Evolutionary conservation across 2,113 vertebrate genomes (phyloP), one percentile per base, ranked within the genome.

Genomic region (Loxodonta africana): DNA sequence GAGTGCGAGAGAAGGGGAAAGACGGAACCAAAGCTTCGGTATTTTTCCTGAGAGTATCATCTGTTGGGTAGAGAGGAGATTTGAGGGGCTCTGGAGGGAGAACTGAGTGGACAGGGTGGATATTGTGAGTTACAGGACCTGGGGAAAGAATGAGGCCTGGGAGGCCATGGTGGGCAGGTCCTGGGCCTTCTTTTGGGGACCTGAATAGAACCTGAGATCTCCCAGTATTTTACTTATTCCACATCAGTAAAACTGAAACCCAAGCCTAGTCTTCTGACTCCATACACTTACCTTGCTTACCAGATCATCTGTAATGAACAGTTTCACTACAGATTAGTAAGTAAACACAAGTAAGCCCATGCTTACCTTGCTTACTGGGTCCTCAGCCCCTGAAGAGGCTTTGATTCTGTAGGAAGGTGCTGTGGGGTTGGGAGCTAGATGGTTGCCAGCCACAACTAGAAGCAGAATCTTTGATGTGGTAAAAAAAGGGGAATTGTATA

Each of bases 211-310:
- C 44, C 63, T 48, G 44, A 14, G 12, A 8, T 81, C 12, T 73
- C 57, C 91, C 67, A 5, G 14, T 53, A 11, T 60, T 82, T 76
- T 78, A 25, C 46, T 87, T 63, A 41, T 51, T 62, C 80, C 37
- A 91, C 81, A 74, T 81, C 37, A 9, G 41, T n/a, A 90, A 96
- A 97, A 30, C 62, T 69, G 44, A 30, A 23, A 9, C 80, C 87
- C 37, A 69, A 2, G 7, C 33, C n/a, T 51, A 12, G 12, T 20
- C 63, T 78, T 91, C 51, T 69, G 74, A 81, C 6, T 57, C 51
- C 46, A 17, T 20, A 26, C 2, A 14, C 53, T 57, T 57, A 57
- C 53, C 15, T 57, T 57, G 53, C 53, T 57, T 57, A 57, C 53
- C 53, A 57, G 53, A 57, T 57, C 53, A 57, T 57, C 53, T 57